Evolutionary conservation across 1,140 invertebrate species (phyloP), one percentile per base, ranked within the genome.

Genomic region (Drosophila guanche): DNA sequence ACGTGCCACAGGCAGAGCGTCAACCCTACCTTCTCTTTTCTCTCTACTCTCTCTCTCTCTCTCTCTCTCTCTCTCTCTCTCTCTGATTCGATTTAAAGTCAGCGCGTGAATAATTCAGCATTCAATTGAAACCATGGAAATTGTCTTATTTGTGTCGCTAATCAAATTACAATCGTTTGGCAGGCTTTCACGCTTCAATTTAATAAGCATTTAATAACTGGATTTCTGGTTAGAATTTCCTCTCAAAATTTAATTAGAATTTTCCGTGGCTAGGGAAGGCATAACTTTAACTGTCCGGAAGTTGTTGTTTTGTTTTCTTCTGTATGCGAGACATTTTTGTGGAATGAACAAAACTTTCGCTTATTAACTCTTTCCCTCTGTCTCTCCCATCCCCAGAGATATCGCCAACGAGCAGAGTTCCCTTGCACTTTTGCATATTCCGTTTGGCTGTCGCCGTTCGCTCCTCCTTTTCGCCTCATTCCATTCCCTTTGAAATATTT

Each of bases 401-500:
- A 47, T 25, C 48, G 10, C 33, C 0, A 20, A 20, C 25, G 5
- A 37, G 33, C 33, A 20, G 22, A 14, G 14, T 20, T 23, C 23
- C 23, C n/a, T 7, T 69, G 62, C 62, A 48, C 29, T 45, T 62
- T 62, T 71, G 46, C 76, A 76, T 84, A 59, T 48, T 66, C 57
- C 50, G 16, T 51, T 52, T 8, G 41, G 46, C 16, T 50, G 37
- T 20, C 53, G 14, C 48, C n/a, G 42, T 23, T 45, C 25, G 42
- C 29, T 45, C 25, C 5, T 27, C 25, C 25, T 7, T 33, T 60
- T 47, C 42, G n/a, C 8, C n/a, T 33, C 56, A 57, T 45, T 58
- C 76, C 65, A 68, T 68, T 79, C 72, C 53, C 81, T 84, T 85
- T 84, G 80, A 80, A 76, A 80, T 76, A 80, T 80, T 63, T 73